phyloP scores from a whole-genome alignment of 1,140 invertebrate genomes.

The Brachystomella parvula region DNA sequence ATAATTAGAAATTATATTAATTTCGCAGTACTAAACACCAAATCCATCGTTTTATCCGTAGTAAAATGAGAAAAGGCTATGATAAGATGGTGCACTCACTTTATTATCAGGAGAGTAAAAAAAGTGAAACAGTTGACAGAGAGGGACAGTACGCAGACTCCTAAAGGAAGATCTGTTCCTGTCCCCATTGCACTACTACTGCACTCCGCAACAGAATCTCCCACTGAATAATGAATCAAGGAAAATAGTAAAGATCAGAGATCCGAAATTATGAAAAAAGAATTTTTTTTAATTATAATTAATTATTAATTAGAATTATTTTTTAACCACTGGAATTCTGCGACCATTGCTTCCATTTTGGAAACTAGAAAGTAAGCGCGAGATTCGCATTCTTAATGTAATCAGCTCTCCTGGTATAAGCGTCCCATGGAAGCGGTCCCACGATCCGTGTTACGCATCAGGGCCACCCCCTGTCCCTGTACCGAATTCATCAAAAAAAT shows the following conservation, averaged over 20 bases:
- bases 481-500: no score
- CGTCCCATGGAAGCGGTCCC: no score
- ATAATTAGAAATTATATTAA: no score
- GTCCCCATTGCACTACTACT: background rate
- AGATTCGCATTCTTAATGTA: no score
- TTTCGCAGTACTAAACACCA: no score
- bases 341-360: background rate
- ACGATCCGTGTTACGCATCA: no score
- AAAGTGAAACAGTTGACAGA: conserved; percentile 9
- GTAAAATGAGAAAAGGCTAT: background rate
- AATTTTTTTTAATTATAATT: background rate
- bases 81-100: conserved; percentile 6
- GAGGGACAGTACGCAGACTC: background rate
- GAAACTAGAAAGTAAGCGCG: background rate
- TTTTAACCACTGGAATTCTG: background rate
- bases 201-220: background rate
- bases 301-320: background rate
- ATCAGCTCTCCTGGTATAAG: no score
- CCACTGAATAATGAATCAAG: background rate
- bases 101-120: background rate
- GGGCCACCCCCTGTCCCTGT: no score
- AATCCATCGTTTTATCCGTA: no score
- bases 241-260: background rate
- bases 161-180: background rate
- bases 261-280: no score